phyloP scores from a whole-genome alignment of 2,797 vertebrate genomes.

The Alosa sapidissima region DNA sequence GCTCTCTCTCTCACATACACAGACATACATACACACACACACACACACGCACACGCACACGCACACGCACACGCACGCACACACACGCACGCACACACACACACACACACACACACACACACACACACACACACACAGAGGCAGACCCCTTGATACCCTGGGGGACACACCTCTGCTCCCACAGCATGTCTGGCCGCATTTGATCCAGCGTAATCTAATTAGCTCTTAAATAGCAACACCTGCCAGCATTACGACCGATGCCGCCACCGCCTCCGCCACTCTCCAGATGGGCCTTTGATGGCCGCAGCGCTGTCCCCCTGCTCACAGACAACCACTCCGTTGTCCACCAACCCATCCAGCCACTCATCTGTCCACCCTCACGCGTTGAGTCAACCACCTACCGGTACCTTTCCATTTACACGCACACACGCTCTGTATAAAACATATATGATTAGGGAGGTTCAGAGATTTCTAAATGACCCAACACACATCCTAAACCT shows the following conservation, averaged over 20 bases:
- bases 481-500: no score
- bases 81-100: not conserved
- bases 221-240: slow-evolving; percentile 77
- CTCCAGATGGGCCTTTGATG: slow-evolving; percentile 76
- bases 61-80: slow-evolving; percentile 2
- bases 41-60: not conserved
- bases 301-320: slow-evolving; percentile 49
- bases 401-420: no score
- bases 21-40: not conserved
- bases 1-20: not conserved
- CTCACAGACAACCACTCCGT: not conserved
- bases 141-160: slow-evolving; percentile 9
- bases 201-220: slow-evolving; percentile 79
- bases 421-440: no score
- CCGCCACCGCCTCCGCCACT: slow-evolving; percentile 55
- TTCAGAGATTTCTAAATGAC: no score
- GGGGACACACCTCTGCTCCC: slow-evolving; percentile 64
- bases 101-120: slow-evolving; percentile 1
- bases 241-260: slow-evolving; percentile 65
- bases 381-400: not conserved
- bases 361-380: slow-evolving; percentile 51
- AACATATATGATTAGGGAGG: no score
- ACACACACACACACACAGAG: not conserved
- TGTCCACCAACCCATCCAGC: not conserved
- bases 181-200: slow-evolving; percentile 61